Conservation (phyloP, 2,888 invertebrate genomes). For the Eupithecia vulgata region DNA sequence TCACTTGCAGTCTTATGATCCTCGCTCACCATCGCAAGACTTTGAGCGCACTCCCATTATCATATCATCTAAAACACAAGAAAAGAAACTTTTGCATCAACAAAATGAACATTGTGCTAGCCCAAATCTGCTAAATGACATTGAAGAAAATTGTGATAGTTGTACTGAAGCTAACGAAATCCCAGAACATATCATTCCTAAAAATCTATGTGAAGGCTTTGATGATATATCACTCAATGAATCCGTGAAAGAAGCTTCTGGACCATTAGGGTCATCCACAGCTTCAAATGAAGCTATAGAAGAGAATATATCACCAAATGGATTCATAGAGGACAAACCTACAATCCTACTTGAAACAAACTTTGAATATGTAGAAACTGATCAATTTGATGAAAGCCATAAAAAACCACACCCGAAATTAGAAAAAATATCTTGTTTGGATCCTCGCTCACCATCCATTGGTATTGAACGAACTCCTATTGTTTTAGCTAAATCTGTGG, state of each 20-base stretch:
- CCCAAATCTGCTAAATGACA: conserved; percentile 58
- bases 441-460: conserved; percentile 78
- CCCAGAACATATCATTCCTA: conserved; percentile 66
- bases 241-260: conserved; percentile 65
- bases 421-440: conserved; percentile 64
- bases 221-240: conserved; percentile 70
- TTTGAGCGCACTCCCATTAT: conserved; percentile 85
- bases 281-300: conserved; percentile 73
- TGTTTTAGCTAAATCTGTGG: conserved; percentile 64
- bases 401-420: conserved; percentile 32
- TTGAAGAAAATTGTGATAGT: conserved; percentile 56
- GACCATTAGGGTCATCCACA: conserved; percentile 73
- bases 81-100: conserved; percentile 51
- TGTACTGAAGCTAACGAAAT: conserved; percentile 59
- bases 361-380: conserved; percentile 82
- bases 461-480: conserved; percentile 81
- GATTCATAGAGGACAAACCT: conserved; percentile 62
- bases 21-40: conserved; percentile 84
- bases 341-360: conserved; percentile 84
- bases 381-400: conserved; percentile 56
- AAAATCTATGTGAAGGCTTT: conserved; percentile 73
- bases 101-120: conserved; percentile 57
- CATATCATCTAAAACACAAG: conserved; percentile 55
- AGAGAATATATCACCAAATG: conserved; percentile 59
- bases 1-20: conserved; percentile 80